Conservation (phyloP, 2,797 vertebrate species). For the Mycteria americana region DNA sequence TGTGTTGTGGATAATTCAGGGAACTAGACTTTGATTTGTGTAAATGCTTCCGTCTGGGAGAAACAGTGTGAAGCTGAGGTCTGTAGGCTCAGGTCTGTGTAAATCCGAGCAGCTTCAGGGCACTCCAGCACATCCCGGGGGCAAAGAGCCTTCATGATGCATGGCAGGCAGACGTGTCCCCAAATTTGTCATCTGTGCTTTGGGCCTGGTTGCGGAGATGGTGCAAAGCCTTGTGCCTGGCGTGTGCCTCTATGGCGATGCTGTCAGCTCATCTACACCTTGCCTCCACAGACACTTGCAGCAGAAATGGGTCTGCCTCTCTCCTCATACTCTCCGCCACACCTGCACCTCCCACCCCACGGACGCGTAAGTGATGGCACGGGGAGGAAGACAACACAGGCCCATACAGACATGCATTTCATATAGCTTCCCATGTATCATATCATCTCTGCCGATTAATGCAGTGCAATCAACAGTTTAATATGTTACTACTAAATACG, state of each 20-base stretch:
- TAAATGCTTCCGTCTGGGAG: not conserved
- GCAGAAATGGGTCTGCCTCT: not conserved
- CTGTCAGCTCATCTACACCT: not conserved
- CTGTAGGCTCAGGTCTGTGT: not conserved
- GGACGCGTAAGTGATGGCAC: accelerated
- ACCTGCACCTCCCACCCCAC: not conserved
- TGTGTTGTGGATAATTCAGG: not conserved
- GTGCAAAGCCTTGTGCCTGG: not conserved
- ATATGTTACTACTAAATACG: slow-evolving; percentile 70
- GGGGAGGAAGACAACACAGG: not conserved
- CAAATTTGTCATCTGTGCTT: accelerated
- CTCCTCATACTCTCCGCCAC: not conserved
- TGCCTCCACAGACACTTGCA: not conserved
- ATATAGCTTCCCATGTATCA: not conserved
- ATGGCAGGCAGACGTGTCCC: accelerated
- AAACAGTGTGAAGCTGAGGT: not conserved
- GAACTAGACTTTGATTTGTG: not conserved
- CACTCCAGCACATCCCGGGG: not conserved
- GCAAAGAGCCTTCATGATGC: not conserved
- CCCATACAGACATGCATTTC: not conserved
- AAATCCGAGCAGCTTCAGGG: accelerated
- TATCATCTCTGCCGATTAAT: not conserved
- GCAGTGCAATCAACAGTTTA: slow-evolving; percentile 64
- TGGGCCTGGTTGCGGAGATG: not conserved
- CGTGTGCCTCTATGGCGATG: accelerated